Conservation (phyloP, 1,140 invertebrate species). For the Halictus rubicundus region DNA sequence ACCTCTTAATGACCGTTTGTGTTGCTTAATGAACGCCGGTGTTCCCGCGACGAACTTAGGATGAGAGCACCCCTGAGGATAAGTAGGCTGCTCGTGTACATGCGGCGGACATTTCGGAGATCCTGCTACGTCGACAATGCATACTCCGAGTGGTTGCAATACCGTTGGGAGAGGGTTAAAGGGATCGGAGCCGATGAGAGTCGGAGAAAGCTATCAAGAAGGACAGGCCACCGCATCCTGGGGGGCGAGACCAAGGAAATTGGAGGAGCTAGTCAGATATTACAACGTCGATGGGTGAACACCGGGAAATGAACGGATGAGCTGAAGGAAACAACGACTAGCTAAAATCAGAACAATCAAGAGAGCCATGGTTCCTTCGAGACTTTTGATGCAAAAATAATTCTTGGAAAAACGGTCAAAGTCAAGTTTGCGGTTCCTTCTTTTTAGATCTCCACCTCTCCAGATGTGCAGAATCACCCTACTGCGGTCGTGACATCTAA, state of each 20-base stretch:
- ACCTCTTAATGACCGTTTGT: slow-evolving; percentile 49
- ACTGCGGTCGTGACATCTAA: no score
- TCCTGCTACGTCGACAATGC: slow-evolving; percentile 10
- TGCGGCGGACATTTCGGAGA: slow-evolving; percentile 14
- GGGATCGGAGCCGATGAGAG: neutral
- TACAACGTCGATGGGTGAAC: neutral
- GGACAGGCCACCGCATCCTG: neutral
- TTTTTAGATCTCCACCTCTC: no score
- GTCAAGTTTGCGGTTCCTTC: no score
- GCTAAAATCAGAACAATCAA: neutral
- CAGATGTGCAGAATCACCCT: no score
- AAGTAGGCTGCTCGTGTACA: slow-evolving; percentile 48
- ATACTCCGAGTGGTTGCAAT: slow-evolving; percentile 30
- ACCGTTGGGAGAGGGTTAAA: neutral
- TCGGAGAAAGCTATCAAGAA: neutral
- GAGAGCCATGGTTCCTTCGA: no score
- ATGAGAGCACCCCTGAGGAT: slow-evolving; percentile 11
- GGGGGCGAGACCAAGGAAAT: neutral
- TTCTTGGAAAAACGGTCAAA: no score
- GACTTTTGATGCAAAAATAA: no score
- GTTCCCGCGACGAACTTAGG: slow-evolving; percentile 27
- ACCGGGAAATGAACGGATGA: neutral
- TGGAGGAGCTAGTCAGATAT: neutral
- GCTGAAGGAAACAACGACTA: no score
- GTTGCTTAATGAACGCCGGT: slow-evolving; percentile 48